Evolutionary conservation across 2,888 invertebrate genomes (phyloP).

Genomic region (Pasiphila rectangulata): DNA sequence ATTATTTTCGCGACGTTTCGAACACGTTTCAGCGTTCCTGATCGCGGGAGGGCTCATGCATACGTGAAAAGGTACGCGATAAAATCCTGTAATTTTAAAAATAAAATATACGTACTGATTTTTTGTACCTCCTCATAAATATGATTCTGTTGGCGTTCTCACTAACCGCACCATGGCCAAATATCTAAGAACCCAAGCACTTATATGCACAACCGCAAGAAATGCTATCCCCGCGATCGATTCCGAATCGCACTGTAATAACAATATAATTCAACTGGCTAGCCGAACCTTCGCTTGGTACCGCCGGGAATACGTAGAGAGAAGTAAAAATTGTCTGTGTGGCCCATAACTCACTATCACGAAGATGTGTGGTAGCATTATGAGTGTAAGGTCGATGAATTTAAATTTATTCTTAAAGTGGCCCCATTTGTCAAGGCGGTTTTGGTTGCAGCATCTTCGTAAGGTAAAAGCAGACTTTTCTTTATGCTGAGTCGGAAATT

Average conservation of each 20-base stretch:
- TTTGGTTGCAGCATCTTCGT: conserved; percentile 24
- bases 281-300: conserved; percentile 26
- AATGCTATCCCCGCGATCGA: conserved; percentile 38
- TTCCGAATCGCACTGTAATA: conserved; percentile 42
- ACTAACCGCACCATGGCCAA: conserved; percentile 1
- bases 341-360: conserved; percentile 42
- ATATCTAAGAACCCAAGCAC: conserved; percentile 25
- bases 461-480: conserved; percentile 12
- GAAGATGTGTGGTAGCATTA: conserved; percentile 42
- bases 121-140: too few relatives aligned
- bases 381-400: conserved; percentile 42
- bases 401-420: conserved; percentile 46
- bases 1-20: too few relatives aligned
- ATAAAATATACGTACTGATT: too few relatives aligned
- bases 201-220: conserved; percentile 32
- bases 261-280: conserved; percentile 51
- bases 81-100: too few relatives aligned
- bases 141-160: background rate
- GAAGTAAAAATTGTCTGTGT: conserved; percentile 39
- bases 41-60: too few relatives aligned
- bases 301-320: conserved; percentile 34
- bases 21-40: too few relatives aligned
- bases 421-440: conserved; percentile 34
- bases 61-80: too few relatives aligned
- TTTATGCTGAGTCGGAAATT: conserved; percentile 4